A percentile compares a stretch with the other conserved stretches of the same genome.
phyloP scores from a whole-genome alignment of 2,888 invertebrate species.

The Ferdinandea cuprea region DNA sequence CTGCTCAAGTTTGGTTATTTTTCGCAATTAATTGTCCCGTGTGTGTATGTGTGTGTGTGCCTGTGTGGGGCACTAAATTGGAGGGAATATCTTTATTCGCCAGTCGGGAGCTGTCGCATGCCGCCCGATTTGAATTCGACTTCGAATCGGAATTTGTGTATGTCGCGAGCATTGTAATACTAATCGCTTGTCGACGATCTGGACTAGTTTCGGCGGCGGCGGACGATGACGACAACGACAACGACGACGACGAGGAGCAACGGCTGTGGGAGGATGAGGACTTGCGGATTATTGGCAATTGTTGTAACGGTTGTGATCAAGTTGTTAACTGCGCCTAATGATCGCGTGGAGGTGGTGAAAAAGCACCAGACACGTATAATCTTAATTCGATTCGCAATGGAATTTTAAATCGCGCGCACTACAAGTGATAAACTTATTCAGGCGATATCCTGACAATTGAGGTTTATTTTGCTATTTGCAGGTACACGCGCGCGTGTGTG shows the following conservation, averaged over 20 bases:
- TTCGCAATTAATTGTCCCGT: slow-evolving; percentile 67
- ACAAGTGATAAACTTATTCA: slow-evolving; percentile 19
- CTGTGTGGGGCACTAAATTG: slow-evolving; percentile 42
- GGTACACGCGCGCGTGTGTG: background rate
- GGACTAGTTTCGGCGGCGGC: slow-evolving; percentile 28
- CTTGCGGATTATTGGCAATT: slow-evolving; percentile 56
- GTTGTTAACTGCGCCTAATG: slow-evolving; percentile 68
- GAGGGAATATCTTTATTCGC: slow-evolving; percentile 66
- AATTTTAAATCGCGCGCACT: slow-evolving; percentile 45
- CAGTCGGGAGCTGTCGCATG: slow-evolving; percentile 28
- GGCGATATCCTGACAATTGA: slow-evolving; percentile 7
- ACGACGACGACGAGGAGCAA: too few relatives aligned
- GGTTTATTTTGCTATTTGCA: background rate
- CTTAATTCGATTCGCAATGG: slow-evolving; percentile 57
- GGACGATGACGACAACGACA: too few relatives aligned
- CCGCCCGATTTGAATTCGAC: slow-evolving; percentile 1
- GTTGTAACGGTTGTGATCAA: slow-evolving; percentile 71
- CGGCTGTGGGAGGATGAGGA: slow-evolving; percentile 19
- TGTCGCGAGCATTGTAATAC: slow-evolving; percentile 63
- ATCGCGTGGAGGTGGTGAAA: slow-evolving; percentile 65
- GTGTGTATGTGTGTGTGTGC: background rate
- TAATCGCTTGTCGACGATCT: slow-evolving; percentile 65
- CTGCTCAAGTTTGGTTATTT: slow-evolving; percentile 63
- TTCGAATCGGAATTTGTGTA: slow-evolving; percentile 43
- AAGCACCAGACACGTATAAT: slow-evolving; percentile 38